Percentiles rank a stretch among this genome's conserved stretches.
phyloP scores from a whole-genome alignment of 2,113 vertebrate species.

The Erpornis zantholeuca region DNA sequence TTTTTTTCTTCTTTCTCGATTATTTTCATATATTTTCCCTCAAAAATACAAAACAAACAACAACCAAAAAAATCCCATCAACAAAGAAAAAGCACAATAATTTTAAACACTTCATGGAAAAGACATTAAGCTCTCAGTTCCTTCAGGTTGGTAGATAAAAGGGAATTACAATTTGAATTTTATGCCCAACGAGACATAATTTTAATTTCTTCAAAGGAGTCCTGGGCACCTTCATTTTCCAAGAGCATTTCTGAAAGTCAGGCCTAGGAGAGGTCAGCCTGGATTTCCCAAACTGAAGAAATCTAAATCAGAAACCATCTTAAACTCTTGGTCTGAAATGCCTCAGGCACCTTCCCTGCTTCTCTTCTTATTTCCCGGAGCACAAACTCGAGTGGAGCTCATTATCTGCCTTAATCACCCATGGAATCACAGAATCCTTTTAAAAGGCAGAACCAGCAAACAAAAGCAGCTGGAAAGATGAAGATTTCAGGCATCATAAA shows the following conservation, averaged over 20 bases:
- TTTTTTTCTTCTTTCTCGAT: background rate
- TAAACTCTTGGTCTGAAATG: accelerated
- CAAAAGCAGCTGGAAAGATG: background rate
- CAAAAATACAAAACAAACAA: background rate
- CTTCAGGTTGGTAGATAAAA: background rate
- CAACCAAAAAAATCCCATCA: too few species aligned
- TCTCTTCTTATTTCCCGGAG: background rate
- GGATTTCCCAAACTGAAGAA: background rate
- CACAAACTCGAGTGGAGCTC: background rate
- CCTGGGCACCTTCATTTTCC: background rate
- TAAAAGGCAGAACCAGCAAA: background rate
- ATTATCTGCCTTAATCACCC: background rate
- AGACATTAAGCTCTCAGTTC: background rate
- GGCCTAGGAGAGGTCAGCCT: background rate
- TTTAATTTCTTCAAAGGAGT: background rate
- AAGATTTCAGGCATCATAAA: conserved; percentile 4
- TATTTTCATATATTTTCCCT: background rate
- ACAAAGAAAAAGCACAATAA: background rate
- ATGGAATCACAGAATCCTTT: background rate
- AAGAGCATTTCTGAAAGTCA: background rate
- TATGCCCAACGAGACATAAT: background rate
- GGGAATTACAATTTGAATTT: background rate
- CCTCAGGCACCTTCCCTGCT: background rate
- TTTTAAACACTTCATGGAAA: background rate
- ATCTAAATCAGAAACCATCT: background rate